Conservation (phyloP, 2,113 vertebrate species). For the Ciconia stormi region DNA sequence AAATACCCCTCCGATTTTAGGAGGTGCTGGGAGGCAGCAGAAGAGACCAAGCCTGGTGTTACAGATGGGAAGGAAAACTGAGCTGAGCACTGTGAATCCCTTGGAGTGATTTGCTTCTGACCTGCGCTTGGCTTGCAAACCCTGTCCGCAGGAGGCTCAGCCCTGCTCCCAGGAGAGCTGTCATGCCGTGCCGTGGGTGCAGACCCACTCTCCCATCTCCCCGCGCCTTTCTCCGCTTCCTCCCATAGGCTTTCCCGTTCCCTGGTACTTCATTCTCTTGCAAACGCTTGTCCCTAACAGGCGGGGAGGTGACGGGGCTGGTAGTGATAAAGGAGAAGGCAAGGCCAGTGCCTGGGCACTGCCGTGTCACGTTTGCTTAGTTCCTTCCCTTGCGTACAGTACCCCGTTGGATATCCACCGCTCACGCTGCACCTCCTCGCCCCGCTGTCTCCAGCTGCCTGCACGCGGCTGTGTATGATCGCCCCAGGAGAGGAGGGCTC, state of each 20-base stretch:
- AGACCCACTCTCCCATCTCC: not conserved
- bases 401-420: fast-evolving
- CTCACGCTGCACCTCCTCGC: fast-evolving
- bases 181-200: fast-evolving
- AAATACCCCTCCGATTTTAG: not conserved
- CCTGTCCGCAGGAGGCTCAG: not conserved
- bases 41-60: not conserved
- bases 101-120: fast-evolving
- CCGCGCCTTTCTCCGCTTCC: not conserved
- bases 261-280: not conserved
- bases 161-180: not conserved
- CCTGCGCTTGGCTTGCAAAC: not conserved
- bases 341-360: fast-evolving
- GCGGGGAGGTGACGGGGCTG: not conserved
- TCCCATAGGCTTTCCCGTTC: not conserved
- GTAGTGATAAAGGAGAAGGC: not conserved
- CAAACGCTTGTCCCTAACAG: not conserved
- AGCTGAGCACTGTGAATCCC: fast-evolving
- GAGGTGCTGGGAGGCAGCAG: not conserved
- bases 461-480: fast-evolving
- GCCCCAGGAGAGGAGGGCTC: not conserved
- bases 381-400: fast-evolving
- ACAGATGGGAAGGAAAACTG: not conserved
- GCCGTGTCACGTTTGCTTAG: fast-evolving
- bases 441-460: fast-evolving